Evolutionary conservation across 2,113 vertebrate species (phyloP).

Genomic region (Equus quagga): DNA sequence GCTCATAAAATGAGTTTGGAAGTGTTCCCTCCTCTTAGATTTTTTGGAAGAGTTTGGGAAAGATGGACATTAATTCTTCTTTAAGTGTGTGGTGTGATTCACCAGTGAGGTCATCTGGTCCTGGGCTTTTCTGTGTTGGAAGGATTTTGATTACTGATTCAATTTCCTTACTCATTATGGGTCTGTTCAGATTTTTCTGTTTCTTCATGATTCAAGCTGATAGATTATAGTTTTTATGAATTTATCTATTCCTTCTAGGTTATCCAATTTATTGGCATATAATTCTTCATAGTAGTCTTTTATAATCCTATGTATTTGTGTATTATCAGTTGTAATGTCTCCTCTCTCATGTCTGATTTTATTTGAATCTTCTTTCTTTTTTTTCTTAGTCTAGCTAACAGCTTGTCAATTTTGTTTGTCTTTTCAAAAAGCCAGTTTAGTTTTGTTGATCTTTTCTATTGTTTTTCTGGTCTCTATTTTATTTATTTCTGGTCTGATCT

Average conservation of each 20-base stretch:
- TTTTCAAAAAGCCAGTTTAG: neutral
- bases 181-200: neutral
- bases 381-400: neutral
- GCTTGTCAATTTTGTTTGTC: neutral
- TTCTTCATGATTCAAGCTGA: neutral
- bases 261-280: neutral
- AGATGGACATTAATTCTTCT: neutral
- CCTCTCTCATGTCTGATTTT: neutral
- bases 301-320: neutral
- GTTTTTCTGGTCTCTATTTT: neutral
- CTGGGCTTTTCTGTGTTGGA: neutral
- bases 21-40: neutral
- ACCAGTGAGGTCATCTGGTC: neutral
- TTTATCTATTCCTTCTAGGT: neutral
- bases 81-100: neutral
- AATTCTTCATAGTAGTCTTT: neutral
- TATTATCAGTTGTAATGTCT: neutral
- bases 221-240: neutral
- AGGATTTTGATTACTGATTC: neutral
- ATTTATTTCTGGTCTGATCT: neutral
- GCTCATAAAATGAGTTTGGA: neutral
- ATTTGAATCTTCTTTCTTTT: neutral
- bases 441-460: constrained; percentile 16
- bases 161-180: neutral
- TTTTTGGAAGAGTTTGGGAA: neutral